Evolutionary conservation across 1,140 invertebrate genomes (phyloP), one percentile per base, ranked within the genome.

Genomic region (Drosophila insularis): DNA sequence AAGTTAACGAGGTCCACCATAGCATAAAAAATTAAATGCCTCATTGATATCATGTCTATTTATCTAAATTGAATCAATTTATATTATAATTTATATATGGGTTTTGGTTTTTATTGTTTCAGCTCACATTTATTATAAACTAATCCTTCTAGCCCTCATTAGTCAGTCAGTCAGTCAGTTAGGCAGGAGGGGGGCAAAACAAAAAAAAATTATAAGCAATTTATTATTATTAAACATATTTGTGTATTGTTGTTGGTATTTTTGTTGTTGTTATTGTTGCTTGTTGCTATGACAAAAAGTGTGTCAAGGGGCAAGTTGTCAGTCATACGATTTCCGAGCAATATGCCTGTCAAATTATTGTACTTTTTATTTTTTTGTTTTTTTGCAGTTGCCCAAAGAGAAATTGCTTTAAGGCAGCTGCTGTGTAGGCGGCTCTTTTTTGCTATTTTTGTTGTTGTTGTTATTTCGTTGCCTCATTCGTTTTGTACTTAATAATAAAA

Each of bases 241-340:
- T 61, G 27, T 60, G 19, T 40, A 60, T 43, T 46, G 11, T 63
- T 46, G 14, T 40, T 40, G 4, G 1, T 40, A n/a, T n/a, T n/a
- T 14, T 3, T 40, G 27, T 27, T 27, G 27, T 43, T 43, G 1
- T n/a, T 14, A 14, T 43, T 43, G n/a, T 14, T 43, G 40, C 40
- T 62, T 63, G 75, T 82, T 82, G 84, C 84, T 82, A 80, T 70
- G 84, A 82, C 76, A 87, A 89, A 87, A 87, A 84, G 77, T 87
- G 68, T 87, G 84, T 87, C 84, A 87, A 87, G 84, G 84, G 84
- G 84, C 84, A 87, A 78, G 80, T 80, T 89, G 84, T 89, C 84
- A 89, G 77, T 84, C 84, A 89, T 72, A 80, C 73, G 84, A 89
- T 89, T 89, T 81, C 71, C 65, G 58, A 32, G 78, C 62, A 69